Conservation (phyloP, 2,797 vertebrate species). For the Mastacembelus armatus region DNA sequence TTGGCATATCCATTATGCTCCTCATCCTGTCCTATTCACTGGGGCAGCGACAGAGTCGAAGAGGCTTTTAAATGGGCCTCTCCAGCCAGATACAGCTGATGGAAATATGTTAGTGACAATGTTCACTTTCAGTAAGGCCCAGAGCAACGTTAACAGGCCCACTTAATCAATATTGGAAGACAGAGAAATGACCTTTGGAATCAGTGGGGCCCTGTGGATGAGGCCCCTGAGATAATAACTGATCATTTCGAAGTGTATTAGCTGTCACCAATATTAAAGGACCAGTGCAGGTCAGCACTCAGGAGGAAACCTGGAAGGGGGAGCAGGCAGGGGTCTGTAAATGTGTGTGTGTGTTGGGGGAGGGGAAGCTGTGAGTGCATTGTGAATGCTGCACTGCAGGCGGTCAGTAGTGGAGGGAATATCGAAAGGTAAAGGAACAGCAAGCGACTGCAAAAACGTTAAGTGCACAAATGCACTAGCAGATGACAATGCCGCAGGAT, state of each 20-base stretch:
- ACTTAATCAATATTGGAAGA: constrained; percentile 78
- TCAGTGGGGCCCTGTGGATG: constrained; percentile 76
- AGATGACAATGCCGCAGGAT: constrained; percentile 51
- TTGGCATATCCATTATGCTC: constrained; percentile 72
- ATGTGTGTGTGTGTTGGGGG: constrained; percentile 6
- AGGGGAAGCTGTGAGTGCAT: background rate
- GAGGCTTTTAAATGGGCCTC: constrained; percentile 68
- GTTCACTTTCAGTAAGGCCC: constrained; percentile 74
- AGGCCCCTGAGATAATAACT: constrained; percentile 82
- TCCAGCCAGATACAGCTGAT: constrained; percentile 41
- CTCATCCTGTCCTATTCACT: constrained; percentile 59
- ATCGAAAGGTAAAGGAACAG: constrained; percentile 65
- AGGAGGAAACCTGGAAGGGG: constrained; percentile 35
- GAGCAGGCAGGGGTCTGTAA: no score
- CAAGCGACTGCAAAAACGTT: constrained; percentile 56
- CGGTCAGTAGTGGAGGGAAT: constrained; percentile 34
- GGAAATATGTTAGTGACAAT: constrained; percentile 61
- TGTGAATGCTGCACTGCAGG: constrained; percentile 46
- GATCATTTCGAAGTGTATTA: constrained; percentile 83
- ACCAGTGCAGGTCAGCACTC: constrained; percentile 73
- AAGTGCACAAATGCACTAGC: constrained; percentile 61
- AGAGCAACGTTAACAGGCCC: constrained; percentile 71
- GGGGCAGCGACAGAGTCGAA: constrained; percentile 50
- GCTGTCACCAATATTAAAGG: constrained; percentile 81
- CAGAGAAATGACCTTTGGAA: constrained; percentile 83